Conservation (phyloP, 1,140 invertebrate genomes). For the Cydia splendana region DNA sequence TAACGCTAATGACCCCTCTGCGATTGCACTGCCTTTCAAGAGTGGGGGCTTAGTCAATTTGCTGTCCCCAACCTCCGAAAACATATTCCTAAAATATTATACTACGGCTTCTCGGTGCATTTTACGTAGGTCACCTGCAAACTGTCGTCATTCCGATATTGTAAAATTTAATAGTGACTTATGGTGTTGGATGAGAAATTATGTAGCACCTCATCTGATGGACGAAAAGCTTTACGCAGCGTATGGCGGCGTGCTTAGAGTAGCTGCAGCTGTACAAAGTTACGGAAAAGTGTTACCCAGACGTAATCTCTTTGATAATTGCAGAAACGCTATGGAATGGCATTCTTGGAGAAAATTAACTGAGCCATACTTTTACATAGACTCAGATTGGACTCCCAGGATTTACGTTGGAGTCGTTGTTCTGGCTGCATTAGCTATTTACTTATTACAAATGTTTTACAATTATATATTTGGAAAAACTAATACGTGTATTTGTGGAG, state of each 20-base stretch:
- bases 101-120: slow-evolving; percentile 74
- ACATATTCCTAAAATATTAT: slow-evolving; percentile 81
- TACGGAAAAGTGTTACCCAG: slow-evolving; percentile 69
- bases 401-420: slow-evolving; percentile 54
- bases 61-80: slow-evolving; percentile 77
- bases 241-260: slow-evolving; percentile 81
- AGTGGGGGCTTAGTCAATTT: slow-evolving; percentile 78
- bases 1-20: slow-evolving; percentile 59
- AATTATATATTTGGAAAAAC: slow-evolving; percentile 55
- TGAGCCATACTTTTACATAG: slow-evolving; percentile 52
- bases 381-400: slow-evolving; percentile 57
- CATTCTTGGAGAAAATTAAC: slow-evolving; percentile 56
- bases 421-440: slow-evolving; percentile 54
- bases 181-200: slow-evolving; percentile 80
- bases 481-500: slow-evolving; percentile 50
- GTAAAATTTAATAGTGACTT: slow-evolving; percentile 80
- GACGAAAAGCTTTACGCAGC: slow-evolving; percentile 83
- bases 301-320: slow-evolving; percentile 58
- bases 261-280: slow-evolving; percentile 79
- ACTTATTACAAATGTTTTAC: slow-evolving; percentile 59
- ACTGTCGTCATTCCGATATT: slow-evolving; percentile 78
- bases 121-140: slow-evolving; percentile 62
- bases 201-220: slow-evolving; percentile 79
- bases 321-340: slow-evolving; percentile 50
- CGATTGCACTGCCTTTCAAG: slow-evolving; percentile 77